Conservation (phyloP, 2,888 invertebrate species). For the Drosophila dives region DNA sequence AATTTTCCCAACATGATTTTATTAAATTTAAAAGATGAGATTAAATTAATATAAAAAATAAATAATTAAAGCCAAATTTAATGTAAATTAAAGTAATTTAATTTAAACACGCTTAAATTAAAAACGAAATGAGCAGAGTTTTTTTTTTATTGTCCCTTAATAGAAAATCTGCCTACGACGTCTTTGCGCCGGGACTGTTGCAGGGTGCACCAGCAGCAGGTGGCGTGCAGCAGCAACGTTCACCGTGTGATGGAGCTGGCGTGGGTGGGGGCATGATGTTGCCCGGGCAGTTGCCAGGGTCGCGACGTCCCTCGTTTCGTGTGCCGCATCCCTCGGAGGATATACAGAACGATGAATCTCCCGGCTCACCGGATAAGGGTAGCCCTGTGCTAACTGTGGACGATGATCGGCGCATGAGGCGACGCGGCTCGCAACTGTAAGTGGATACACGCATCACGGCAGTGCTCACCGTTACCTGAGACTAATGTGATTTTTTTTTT, state of each 20-base stretch:
- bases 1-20: not conserved
- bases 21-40: not conserved
- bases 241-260: slow-evolving; percentile 82
- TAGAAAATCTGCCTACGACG: slow-evolving; percentile 91
- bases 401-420: slow-evolving; percentile 89
- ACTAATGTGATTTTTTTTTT: slow-evolving; percentile 4
- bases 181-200: slow-evolving; percentile 89
- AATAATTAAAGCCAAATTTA: not conserved
- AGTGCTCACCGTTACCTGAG: not conserved
- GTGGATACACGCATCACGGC: slow-evolving; percentile 82
- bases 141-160: not conserved
- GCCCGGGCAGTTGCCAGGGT: slow-evolving; percentile 84
- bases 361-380: slow-evolving; percentile 86
- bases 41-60: not conserved
- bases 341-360: slow-evolving; percentile 85
- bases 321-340: slow-evolving; percentile 86
- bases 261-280: slow-evolving; percentile 71
- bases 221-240: slow-evolving; percentile 74
- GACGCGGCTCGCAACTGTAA: slow-evolving; percentile 94
- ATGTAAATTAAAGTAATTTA: not conserved
- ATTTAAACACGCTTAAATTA: not conserved
- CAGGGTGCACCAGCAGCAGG: slow-evolving; percentile 84
- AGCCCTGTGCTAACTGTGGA: slow-evolving; percentile 88
- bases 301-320: slow-evolving; percentile 88
- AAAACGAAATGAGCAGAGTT: not conserved